Evolutionary conservation across 1,140 invertebrate genomes (phyloP), one percentile per base, ranked within the genome.

Genomic region (Conus betulinus): DNA sequence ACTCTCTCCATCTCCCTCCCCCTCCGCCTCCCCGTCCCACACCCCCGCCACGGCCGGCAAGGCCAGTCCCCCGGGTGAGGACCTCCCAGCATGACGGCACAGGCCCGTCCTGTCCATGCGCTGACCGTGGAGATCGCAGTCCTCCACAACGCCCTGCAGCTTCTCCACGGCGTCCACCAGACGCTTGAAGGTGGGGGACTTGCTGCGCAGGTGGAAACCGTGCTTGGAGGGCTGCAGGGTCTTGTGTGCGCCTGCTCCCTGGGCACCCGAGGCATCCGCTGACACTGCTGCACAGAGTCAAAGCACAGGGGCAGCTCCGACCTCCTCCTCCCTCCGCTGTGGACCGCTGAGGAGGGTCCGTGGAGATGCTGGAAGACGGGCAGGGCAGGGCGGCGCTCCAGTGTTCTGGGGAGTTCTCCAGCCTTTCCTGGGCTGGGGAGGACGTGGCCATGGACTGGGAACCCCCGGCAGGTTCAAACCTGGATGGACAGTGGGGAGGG

Each of bases 101-200:
- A 20, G 10, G 55, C 11, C 57, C 52, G 1, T 3, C 57, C 57
- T 60, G 57, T 60, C 57, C 57, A 15, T 0, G 55, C 57, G 23
- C 23, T 25, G 53, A 39, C 52, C 57, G 51, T 7, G 51, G 51
- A 55, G 17, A 20, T 83, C 52, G 84, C 57, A 27, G 84, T 53
- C 63, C 6, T 11, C 67, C 17, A 71, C 87, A n/a, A 53, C 55
- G 1, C 5, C 76, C 39, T 86, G 74, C 20, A 89, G 63, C 78
- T 89, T 89, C 20, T 90, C 89, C 52, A 78, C 84, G 23, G 82
- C 89, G n/a, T 83, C 76, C 60, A 88, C 85, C 25, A 90, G 63
- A 23, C 89, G 71, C 81, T 88, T 88, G 76, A 90, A 90, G 5
- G 89, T 90, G 23, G 89, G 89, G 27, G 89, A 90, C 74, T 90